Base-by-base conservation (phyloP, 2,113 vertebrate genomes). In the Hymenochirus boettgeri region DNA sequence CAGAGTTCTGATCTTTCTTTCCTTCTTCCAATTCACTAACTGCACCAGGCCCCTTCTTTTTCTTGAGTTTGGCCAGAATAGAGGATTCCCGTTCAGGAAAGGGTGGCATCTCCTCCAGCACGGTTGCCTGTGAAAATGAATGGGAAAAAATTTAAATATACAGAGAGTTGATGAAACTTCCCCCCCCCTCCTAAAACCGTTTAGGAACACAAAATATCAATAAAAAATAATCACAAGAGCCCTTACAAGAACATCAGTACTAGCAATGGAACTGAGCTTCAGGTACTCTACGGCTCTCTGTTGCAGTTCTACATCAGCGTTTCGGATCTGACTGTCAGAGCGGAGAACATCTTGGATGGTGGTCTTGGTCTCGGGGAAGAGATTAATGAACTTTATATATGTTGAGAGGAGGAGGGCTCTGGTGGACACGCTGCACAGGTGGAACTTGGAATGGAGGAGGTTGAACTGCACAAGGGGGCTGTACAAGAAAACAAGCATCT, bases 381-480 rank as follows among this genome's bases (percentile, higher is more conserved):
- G 85, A 81, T 96, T 96, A 82, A 96, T 94, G 65, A 96, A 96
- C 76, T 96, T 96, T 83, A 96, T 95, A 74, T 95, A 95, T 69
- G 93, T 91, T 0, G 92, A 95, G 62, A 96, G 85, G 72, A 95
- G 88, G 61, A 95, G 85, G 22, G 93, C 93, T 0, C 93, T 86
- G 0, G 92, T 95, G 1, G 93, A 90, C 57, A 96, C 93, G 0
- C 93, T 95, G 74, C 93, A 96, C 77, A 96, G 77, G 65, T 95
- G 93, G 82, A 95, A 96, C 83, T 96, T 96, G 35, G 93, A 96
- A 71, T 95, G 93, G 52, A 95, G 89, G 45, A 95, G 82, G 62
- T 93, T 94, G 82, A 96, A 96, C 83, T 96, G 93, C 69, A 96
- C 93, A 1, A 94, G 78, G 3, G 93, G 93, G 73, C 93, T 94